Percentiles rank a stretch among this genome's conserved stretches.
Evolutionary conservation across 2,888 invertebrate genomes (phyloP).

Genomic region (Machimus rusticus): DNA sequence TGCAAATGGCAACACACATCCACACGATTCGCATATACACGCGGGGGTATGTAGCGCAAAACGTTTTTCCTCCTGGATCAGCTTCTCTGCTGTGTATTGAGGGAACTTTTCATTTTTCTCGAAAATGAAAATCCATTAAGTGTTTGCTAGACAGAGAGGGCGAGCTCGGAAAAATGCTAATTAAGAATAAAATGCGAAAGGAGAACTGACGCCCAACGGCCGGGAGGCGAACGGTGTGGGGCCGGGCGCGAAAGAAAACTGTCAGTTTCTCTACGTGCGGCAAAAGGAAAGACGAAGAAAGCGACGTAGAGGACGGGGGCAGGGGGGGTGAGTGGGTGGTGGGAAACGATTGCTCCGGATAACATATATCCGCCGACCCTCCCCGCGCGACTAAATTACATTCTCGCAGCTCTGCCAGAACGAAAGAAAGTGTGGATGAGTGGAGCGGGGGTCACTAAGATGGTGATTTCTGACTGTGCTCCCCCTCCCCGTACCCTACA

Average conservation of each 20-base stretch:
- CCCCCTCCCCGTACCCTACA: too few relatives aligned
- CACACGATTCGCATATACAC: constrained; percentile 23
- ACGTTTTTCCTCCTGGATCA: background rate
- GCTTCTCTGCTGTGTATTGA: background rate
- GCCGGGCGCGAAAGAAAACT: background rate
- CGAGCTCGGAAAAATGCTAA: constrained; percentile 46
- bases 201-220: constrained; percentile 30
- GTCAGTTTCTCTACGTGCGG: background rate
- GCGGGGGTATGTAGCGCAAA: background rate
- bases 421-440: background rate
- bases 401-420: background rate
- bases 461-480: background rate
- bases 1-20: constrained; percentile 8
- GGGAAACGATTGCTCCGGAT: background rate
- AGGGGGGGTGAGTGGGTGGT: background rate
- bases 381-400: background rate
- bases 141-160: constrained; percentile 45
- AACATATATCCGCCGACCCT: constrained; percentile 7
- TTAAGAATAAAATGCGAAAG: constrained; percentile 47
- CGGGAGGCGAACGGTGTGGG: background rate
- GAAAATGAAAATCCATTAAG: constrained; percentile 47
- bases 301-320: background rate
- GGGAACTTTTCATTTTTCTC: constrained; percentile 30
- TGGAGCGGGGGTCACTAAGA: background rate
- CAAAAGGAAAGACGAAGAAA: background rate